Evolutionary conservation across 2,797 vertebrate genomes (phyloP).

Genomic region (Tympanoctomys barrerae): DNA sequence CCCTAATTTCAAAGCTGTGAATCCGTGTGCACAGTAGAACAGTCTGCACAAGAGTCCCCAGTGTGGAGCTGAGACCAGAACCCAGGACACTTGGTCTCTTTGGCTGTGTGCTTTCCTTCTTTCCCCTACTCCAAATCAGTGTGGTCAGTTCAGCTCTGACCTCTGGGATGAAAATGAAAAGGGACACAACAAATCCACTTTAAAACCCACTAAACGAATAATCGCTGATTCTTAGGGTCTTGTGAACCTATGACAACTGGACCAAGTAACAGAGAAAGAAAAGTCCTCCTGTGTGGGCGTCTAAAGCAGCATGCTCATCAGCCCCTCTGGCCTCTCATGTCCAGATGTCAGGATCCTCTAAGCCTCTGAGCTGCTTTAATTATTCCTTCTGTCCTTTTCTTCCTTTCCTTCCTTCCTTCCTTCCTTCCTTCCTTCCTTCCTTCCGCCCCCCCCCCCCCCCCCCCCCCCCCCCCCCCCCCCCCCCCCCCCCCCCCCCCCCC

Average conservation of each 20-base stretch:
- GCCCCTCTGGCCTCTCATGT: neutral
- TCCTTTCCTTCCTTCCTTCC: too few relatives aligned
- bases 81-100: neutral
- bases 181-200: neutral
- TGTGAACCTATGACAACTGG: neutral
- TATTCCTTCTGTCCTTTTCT: neutral
- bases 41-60: neutral
- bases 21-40: neutral
- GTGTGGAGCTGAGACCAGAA: neutral
- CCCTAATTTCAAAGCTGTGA: neutral
- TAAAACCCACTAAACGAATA: neutral
- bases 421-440: rapidly evolving
- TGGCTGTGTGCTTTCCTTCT: neutral
- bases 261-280: neutral
- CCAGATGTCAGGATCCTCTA: neutral
- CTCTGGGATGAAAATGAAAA: neutral
- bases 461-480: too few relatives aligned
- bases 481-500: too few relatives aligned
- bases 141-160: neutral
- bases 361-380: neutral
- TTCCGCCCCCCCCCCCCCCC: too few relatives aligned
- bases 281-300: neutral
- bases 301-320: neutral
- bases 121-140: neutral
- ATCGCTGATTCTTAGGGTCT: neutral